Percentiles rank a stretch among this genome's conserved stretches.
Evolutionary conservation across 2,797 vertebrate genomes (phyloP).

Genomic region (Rhabdomys pumilio): DNA sequence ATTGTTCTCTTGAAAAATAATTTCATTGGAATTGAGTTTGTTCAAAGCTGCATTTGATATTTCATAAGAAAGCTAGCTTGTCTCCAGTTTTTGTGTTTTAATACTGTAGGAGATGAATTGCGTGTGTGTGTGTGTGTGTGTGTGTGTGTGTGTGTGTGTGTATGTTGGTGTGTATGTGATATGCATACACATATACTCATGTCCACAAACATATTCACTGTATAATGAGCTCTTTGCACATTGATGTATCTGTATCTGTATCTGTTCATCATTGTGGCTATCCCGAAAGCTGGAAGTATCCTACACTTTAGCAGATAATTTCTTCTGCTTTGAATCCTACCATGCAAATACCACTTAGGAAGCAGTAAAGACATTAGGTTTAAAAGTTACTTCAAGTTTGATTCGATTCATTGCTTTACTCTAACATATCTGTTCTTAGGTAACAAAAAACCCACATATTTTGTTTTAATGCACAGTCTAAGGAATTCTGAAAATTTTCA

Average conservation of each 20-base stretch:
- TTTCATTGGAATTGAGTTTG: neutral
- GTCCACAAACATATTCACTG: neutral
- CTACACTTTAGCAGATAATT: neutral
- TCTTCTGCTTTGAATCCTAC: neutral
- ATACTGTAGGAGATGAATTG: neutral
- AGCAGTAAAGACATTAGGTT: neutral
- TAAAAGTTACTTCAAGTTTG: neutral
- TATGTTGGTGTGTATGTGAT: neutral
- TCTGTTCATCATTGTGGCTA: neutral
- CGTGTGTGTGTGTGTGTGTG: neutral
- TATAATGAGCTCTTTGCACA: neutral
- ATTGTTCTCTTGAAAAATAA: conserved; percentile 43
- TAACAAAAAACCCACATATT: neutral
- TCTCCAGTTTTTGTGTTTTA: neutral
- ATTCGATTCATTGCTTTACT: neutral
- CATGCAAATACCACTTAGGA: neutral
- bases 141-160: neutral
- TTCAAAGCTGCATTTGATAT: neutral
- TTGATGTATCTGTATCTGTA: no score
- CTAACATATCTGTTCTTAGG: neutral
- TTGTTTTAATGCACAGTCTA: neutral
- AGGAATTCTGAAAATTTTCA: neutral
- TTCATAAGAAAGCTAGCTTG: neutral
- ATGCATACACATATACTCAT: neutral
- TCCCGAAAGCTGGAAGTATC: neutral